A percentile compares a stretch with the other conserved stretches of the same genome.
These are phyloP conservation scores for Scaeva pyrastri DNA, from an alignment of 2,888 invertebrate genomes.

Conservation along the genomic window DNA sequence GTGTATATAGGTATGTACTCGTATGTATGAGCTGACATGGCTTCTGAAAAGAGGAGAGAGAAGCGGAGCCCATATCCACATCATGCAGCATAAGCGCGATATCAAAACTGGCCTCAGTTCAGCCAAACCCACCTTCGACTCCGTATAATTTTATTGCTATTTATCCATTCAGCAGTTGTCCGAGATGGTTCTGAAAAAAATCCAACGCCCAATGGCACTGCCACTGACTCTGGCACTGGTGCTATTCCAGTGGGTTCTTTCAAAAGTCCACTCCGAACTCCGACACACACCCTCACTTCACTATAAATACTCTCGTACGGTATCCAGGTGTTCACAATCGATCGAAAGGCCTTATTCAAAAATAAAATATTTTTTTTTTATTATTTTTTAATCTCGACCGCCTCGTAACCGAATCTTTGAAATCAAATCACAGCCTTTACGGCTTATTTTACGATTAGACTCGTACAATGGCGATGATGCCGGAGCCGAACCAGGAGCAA, in stretches of 20 bases:
- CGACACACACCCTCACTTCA: constrained; percentile 57
- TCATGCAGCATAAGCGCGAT: constrained; percentile 65
- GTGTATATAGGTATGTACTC: too few relatives aligned
- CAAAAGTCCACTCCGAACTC: constrained; percentile 47
- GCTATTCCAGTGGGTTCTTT: constrained; percentile 39
- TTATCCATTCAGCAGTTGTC: constrained; percentile 76
- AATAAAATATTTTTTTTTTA: neutral
- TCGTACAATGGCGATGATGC: neutral
- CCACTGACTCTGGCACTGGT: too few relatives aligned
- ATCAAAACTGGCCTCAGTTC: constrained; percentile 59
- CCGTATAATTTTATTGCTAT: constrained; percentile 75
- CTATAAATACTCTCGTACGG: neutral
- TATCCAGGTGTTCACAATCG: constrained; percentile 65
- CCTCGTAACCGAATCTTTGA: constrained; percentile 46
- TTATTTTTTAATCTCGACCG: constrained; percentile 8
- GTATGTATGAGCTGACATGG: constrained; percentile 25
- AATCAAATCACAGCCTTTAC: constrained; percentile 22
- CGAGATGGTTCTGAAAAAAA: constrained; percentile 57
- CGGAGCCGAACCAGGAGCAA: constrained; percentile 32
- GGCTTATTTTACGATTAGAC: constrained; percentile 17
- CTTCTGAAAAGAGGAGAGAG: constrained; percentile 48
- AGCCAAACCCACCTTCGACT: constrained; percentile 74
- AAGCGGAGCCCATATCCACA: constrained; percentile 37
- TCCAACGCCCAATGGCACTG: constrained; percentile 64
- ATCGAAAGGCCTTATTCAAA: constrained; percentile 22